phyloP scores from a whole-genome alignment of 2,113 vertebrate genomes.

The Cheirogaleus medius region DNA sequence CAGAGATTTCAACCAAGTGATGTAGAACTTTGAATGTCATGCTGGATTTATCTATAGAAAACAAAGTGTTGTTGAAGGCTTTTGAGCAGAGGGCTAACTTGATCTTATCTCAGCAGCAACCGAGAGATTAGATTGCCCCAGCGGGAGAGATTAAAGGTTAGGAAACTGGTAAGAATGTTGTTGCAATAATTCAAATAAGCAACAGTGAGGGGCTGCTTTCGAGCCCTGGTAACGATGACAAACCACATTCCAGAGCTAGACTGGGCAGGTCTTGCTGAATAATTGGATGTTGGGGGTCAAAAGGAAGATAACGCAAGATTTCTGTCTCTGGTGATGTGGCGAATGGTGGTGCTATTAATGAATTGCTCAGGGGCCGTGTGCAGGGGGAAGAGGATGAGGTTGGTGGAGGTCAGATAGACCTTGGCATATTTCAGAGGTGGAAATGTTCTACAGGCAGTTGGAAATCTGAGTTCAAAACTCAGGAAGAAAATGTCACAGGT shows the following conservation, averaged over 20 bases:
- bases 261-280: background rate
- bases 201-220: background rate
- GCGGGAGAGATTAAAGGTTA: background rate
- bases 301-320: background rate
- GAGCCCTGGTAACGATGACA: background rate
- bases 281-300: background rate
- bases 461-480: background rate
- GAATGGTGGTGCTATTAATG: background rate
- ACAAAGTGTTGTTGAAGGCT: background rate
- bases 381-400: background rate
- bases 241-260: background rate
- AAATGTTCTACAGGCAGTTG: background rate
- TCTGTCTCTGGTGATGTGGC: background rate
- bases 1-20: background rate
- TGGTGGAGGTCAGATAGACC: background rate
- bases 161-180: background rate
- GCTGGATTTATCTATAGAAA: background rate
- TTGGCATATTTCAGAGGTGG: background rate
- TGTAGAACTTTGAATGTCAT: background rate
- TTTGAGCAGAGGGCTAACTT: background rate
- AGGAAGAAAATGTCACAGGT: background rate
- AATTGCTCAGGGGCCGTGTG: fast-evolving
- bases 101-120: background rate
- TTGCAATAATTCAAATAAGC: no score
- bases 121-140: background rate